A percentile compares a stretch with the other conserved stretches of the same genome.
Evolutionary conservation across 2,797 vertebrate genomes (phyloP).

Genomic region (Loris lydekkerianus): DNA sequence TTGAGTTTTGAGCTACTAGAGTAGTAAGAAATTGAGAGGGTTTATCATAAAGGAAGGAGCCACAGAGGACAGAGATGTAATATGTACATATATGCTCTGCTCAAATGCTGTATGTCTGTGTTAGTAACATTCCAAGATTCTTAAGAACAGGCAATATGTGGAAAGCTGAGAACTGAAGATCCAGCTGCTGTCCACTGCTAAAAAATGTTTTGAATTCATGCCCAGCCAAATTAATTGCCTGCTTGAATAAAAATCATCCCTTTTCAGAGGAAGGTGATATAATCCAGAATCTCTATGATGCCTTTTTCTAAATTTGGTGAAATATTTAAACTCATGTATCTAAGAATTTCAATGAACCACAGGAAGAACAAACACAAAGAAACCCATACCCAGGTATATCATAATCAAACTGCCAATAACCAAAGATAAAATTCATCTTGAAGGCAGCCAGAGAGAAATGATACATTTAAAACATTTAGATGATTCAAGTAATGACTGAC

Average conservation of each 20-base stretch:
- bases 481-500: background rate
- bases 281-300: background rate
- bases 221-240: background rate
- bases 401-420: background rate
- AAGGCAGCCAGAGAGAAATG: slow-evolving; percentile 15
- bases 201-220: background rate
- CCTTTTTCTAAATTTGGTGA: slow-evolving; percentile 1
- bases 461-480: background rate
- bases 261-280: slow-evolving; percentile 9
- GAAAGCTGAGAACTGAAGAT: background rate
- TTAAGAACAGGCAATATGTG: background rate
- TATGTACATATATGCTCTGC: background rate
- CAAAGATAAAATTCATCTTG: slow-evolving; percentile 22
- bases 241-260: background rate
- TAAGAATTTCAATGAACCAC: background rate
- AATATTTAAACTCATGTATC: background rate
- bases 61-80: background rate
- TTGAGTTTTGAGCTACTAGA: background rate
- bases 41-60: background rate
- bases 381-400: background rate
- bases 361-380: slow-evolving; percentile 16
- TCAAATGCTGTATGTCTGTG: background rate
- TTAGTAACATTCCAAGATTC: background rate
- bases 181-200: background rate
- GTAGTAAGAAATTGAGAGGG: background rate